Evolutionary conservation across 2,888 invertebrate species (phyloP), one percentile per base, ranked within the genome.

Genomic region (Tromatobia lineatoria): DNA sequence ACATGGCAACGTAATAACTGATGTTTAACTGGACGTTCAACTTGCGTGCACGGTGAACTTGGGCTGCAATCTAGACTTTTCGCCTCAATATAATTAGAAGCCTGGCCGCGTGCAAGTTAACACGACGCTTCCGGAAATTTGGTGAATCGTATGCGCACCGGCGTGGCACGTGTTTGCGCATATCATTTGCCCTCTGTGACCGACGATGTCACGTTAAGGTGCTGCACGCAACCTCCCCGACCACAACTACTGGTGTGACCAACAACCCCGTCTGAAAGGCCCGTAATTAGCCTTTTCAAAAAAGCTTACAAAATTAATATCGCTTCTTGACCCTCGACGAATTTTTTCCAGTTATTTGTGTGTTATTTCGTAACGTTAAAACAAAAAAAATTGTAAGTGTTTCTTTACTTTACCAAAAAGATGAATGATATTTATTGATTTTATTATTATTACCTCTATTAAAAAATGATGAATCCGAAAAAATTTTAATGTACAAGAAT

Each of bases 151-250:
- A 90, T 90, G 91, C 91, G 84, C 86, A 79, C 66, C 87, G 82
- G 87, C 87, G 85, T 42, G 88, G 87, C 90, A 87, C 91, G 91
- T 91, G 91, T 82, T 87, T 61, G n/a, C 77, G 91, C 91, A 91
- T 91, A 90, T 90, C 83, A 89, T 89, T 71, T 23, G 64, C 47
- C 61, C 23, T 79, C 69, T 73, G 67, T 64, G 50, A 74, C 79
- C 64, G 84, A 73, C 61, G 20, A 71, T 69, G 67, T 67, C 61
- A 18, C 29, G 74, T 15, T 18, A 11, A 61, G 47, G 47, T 52
- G 6, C 54, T 47, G 74, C 85, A 84, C 77, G 77, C 83, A 83
- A 85, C 83, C 82, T 77, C 70, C 76, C n/a, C 59, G 80, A 45
- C 20, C 10, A 10, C 67, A 18, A 23, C 45, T 11, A 52, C 64